Evolutionary conservation across 1,140 invertebrate genomes (phyloP), one percentile per base, ranked within the genome.

Genomic region (Colletes gigas): DNA sequence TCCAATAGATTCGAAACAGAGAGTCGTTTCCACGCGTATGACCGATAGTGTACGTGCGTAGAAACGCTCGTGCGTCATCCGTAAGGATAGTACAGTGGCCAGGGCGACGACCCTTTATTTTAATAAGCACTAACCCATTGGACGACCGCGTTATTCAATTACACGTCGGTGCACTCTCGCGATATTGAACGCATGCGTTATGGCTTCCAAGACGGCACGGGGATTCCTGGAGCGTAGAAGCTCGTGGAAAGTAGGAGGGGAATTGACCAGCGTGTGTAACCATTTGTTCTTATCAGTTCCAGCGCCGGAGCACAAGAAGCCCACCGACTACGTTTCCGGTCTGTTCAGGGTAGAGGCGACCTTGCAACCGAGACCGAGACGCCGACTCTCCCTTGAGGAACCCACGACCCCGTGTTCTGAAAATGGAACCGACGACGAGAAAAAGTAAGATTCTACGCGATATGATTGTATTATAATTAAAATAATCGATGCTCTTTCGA

Each of bases 271-370:
- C 59, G 57, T 19, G 59, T 44, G 15, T 76, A 67, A 78, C 62
- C 50, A 83, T 78, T 84, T 77, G 55, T 83, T 73, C 39, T 81
- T 88, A 94, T 82, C 90, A 95, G 95, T 96, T 93, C 95, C 96
- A 92, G 94, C 94, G 90, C 95, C 95, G 65, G 95, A 96, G 83
- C 94, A 95, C 85, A 97, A 97, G 92, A 96, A 96, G 85, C 94
- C 96, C 44, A 95, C 96, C 77, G 96, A 97, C 90, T 97, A 97
- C 91, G 96, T 98, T 87, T 95, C 95, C 89, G 97, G 96, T 75
- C 90, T 98, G 66, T 97, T 97, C 91, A 95, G 95, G 91, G 94
- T 96, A 65, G 95, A 96, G 88, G 93, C 96, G 66, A 94, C 94
- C 47, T 92, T 95, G 50, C 93, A 95, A 80, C 94, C 95, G 47